These are phyloP conservation scores for Antheraea pernyi DNA, from an alignment of 1,140 invertebrate genomes.

Conservation along the genomic window DNA sequence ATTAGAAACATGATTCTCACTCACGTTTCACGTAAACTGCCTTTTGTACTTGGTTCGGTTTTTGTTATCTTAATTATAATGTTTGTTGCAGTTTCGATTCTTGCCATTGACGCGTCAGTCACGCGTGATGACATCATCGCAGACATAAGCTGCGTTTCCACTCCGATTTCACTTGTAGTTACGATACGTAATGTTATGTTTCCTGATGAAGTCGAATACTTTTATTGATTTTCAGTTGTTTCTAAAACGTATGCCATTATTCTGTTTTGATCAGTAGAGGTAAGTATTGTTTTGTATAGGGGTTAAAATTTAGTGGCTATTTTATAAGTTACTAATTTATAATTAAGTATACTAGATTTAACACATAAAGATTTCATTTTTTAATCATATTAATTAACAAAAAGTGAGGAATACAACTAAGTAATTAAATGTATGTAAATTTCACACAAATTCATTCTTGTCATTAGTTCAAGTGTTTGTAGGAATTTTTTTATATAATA, in stretches of 20 bases:
- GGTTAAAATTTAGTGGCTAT: too few species aligned
- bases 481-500: too few species aligned
- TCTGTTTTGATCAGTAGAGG: background rate
- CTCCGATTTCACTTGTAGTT: background rate
- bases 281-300: too few species aligned
- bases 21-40: background rate
- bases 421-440: too few species aligned
- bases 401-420: too few species aligned
- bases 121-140: slow-evolving; percentile 11
- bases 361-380: too few species aligned
- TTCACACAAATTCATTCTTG: too few species aligned
- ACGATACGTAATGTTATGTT: background rate
- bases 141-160: background rate
- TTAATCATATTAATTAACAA: too few species aligned
- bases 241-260: background rate
- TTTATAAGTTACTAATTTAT: too few species aligned
- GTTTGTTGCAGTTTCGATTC: slow-evolving; percentile 1
- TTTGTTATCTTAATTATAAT: slow-evolving; percentile 1
- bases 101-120: slow-evolving; percentile 8
- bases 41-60: background rate
- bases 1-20: background rate
- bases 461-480: too few species aligned
- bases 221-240: background rate
- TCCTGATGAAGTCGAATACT: background rate
- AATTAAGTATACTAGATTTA: background rate